Evolutionary conservation across 1,140 invertebrate species (phyloP), one percentile per base, ranked within the genome.

Genomic region (Drosophila littoralis): DNA sequence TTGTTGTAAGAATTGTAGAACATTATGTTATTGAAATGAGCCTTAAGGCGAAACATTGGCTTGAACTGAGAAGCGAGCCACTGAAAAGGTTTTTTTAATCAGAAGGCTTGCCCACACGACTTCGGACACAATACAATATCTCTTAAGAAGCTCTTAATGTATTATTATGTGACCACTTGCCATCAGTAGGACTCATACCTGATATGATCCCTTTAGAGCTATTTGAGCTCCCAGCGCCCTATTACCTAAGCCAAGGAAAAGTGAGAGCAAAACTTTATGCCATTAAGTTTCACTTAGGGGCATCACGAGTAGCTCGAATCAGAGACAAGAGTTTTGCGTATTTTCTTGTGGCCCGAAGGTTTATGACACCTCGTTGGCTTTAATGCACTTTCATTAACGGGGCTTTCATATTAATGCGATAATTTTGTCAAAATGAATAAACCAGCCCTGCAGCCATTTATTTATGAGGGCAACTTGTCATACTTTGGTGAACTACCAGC

Each of bases 221-320:
- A 54, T 73, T 73, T 60, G 35, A 12, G 12, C 22, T 35, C 17
- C 38, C 17, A 6, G 17, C 12, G 35, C 51, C 50, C 51, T 28
- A 50, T 50, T 71, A 57, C 40, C 46, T 40, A 10, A 51, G n/a
- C 12, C 0, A 42, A 52, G 10, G n/a, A 15, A 38, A 36, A 50
- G n/a, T 6, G 52, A 58, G 48, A 45, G 46, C n/a, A 36, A 72
- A 66, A 65, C n/a, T 66, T 58, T 9, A 6, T 22, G 55, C 35
- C 64, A 60, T 73, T 68, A 73, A 73, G 70, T 46, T 60, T 73
- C 70, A 73, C 70, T 73, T 73, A 67, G 38, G 33, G 17, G 32
- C 63, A 28, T n/a, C 60, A 15, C 13, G 35, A 22, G 28, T 33
- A 48, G 60, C 22, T 35, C 15, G 33, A 55, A 50, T 48, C 43